Base-by-base conservation (phyloP, 2,113 vertebrate genomes). In the Gymnocephalus cernua region DNA sequence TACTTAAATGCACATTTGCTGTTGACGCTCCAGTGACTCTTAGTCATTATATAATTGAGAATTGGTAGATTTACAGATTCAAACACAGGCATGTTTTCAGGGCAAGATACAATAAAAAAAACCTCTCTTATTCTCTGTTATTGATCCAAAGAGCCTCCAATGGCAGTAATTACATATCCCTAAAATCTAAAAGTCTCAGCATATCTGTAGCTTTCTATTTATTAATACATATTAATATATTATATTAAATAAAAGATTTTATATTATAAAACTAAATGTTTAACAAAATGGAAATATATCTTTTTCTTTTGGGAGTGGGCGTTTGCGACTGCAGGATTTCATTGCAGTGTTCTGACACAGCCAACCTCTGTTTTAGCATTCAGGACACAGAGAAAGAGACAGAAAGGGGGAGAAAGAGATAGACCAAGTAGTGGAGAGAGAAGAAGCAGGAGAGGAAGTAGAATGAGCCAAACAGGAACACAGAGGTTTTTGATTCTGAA, bases 391-490 rank as follows among this genome's bases (percentile, higher is more conserved):
- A 81, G 75, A 75, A 80, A 77, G 83, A 88, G 68, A 66, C 48
- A 10, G 71, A 79, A 65, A 77, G 75, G 70, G 59, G 69, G 77
- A 79, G 77, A 71, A 70, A 75, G 82, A 65, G 82, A 70, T 79
- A 80, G 82, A 82, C 69, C 35, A 13, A 77, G 80, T 71, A 23
- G 21, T 9, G 62, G 80, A 65, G 80, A 81, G 85, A 77, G 77
- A 61, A 80, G 75, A 77, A 84, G 87, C 77, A 88, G 77, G 67
- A 74, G 84, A 93, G 93, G 93, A 94, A 94, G 89, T 85, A 41
- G 77, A 90, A 86, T 76, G 91, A 93, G 93, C 93, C 93, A 94
- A 91, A 90, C 85, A 90, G 89, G 89, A 93, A 94, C 91, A 94
- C 86, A 84, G 91, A 86, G 90, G 79, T 71, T 88, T 93, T 92